Conservation (phyloP, 1,140 invertebrate genomes). For the Euwallacea fornicatus region DNA sequence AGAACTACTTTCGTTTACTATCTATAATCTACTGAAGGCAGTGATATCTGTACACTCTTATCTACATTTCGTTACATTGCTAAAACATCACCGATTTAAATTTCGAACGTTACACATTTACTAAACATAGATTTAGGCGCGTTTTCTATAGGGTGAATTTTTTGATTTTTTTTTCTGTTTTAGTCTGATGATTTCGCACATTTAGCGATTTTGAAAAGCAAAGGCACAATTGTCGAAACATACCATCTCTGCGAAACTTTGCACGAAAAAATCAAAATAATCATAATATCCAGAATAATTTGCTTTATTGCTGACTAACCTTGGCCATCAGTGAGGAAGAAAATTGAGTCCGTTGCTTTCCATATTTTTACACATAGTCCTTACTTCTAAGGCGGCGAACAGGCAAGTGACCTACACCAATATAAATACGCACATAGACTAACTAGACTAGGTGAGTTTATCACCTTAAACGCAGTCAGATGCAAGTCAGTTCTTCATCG, state of each 20-base stretch:
- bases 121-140: slow-evolving; percentile 32
- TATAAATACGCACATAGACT: slow-evolving; percentile 27
- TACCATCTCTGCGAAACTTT: slow-evolving; percentile 2
- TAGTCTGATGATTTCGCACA: slow-evolving; percentile 11
- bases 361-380: slow-evolving; percentile 24
- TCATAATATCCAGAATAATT: no score
- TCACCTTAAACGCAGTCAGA: no score
- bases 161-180: slow-evolving; percentile 36
- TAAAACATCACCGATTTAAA: slow-evolving; percentile 23
- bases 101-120: slow-evolving; percentile 24
- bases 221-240: slow-evolving; percentile 31
- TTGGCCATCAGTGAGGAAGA: neutral
- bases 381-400: slow-evolving; percentile 32
- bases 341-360: slow-evolving; percentile 36
- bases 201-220: slow-evolving; percentile 33
- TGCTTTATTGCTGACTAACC: neutral
- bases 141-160: slow-evolving; percentile 22
- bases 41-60: slow-evolving; percentile 48
- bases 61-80: slow-evolving; percentile 40
- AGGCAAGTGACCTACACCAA: slow-evolving; percentile 27
- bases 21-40: slow-evolving; percentile 46
- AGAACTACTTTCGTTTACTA: slow-evolving; percentile 43
- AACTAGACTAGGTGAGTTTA: neutral
- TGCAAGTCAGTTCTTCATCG: no score
- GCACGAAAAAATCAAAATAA: no score